Evolutionary conservation across 1,140 invertebrate species (phyloP).

Genomic region (Lasaia peninsularis): DNA sequence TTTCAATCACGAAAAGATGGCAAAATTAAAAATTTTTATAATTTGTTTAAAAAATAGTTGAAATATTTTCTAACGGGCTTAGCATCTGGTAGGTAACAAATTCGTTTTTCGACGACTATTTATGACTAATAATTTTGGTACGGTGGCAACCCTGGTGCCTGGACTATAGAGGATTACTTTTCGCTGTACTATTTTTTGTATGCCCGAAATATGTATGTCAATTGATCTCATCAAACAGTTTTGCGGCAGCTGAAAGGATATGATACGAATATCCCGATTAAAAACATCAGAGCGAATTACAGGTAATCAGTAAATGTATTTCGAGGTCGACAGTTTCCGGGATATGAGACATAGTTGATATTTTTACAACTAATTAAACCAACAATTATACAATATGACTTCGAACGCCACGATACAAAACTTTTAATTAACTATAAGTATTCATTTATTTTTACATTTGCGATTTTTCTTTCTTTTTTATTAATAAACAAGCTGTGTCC

Average conservation of each 20-base stretch:
- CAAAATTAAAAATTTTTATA: too few species aligned
- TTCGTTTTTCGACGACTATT: too few species aligned
- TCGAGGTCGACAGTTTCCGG: slow-evolving; percentile 18
- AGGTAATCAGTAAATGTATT: slow-evolving; percentile 5
- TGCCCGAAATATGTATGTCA: too few species aligned
- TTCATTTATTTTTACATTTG: neutral
- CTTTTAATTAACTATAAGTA: neutral
- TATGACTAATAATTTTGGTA: too few species aligned
- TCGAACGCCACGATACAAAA: slow-evolving; percentile 2
- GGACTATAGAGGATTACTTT: neutral
- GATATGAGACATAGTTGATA: slow-evolving; percentile 22
- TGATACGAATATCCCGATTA: slow-evolving; percentile 2
- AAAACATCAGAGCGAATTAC: neutral
- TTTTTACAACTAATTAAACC: slow-evolving; percentile 19
- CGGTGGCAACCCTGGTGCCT: too few species aligned
- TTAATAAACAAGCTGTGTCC: too few species aligned
- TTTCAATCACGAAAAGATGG: too few species aligned
- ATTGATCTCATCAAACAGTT: neutral
- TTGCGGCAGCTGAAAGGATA: slow-evolving; percentile 2
- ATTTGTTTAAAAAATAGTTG: too few species aligned
- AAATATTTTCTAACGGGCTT: too few species aligned
- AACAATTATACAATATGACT: slow-evolving; percentile 16
- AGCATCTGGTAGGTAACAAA: too few species aligned
- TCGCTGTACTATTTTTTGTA: too few species aligned
- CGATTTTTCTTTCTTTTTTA: too few species aligned